Evolutionary conservation across 2,888 invertebrate genomes (phyloP), one percentile per base, ranked within the genome.

Genomic region (Lithosia quadra): DNA sequence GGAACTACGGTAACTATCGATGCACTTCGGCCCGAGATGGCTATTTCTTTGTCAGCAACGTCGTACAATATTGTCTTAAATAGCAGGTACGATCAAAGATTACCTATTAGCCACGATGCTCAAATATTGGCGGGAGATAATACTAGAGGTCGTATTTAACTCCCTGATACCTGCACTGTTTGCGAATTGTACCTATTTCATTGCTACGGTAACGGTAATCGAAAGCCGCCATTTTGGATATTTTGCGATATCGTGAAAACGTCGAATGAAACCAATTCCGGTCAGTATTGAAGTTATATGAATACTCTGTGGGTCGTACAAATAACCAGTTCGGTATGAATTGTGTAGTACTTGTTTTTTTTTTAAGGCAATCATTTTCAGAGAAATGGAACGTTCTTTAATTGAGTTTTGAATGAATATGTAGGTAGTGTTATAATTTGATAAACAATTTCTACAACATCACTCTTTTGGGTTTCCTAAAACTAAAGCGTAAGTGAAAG

Each of bases 181-280:
- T 24, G 57, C 63, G n/a, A 71, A 62, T 71, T 68, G 57, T 71
- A 65, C n/a, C n/a, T n/a, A n/a, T n/a, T n/a, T n/a, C n/a, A n/a
- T n/a, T n/a, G n/a, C n/a, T n/a, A n/a, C 39, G 24, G 60, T 66
- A 72, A 69, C 58, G 62, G 74, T 77, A 71, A 79, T 76, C 34
- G 59, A 65, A 70, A 71, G 68, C 56, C 55, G 57, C 68, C 71
- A 56, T 65, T 65, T 68, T 65, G 67, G 57, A 61, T 60, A 69
- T 65, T 76, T 56, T 43, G 69, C 69, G 56, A 62, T 56, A 61
- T 56, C 34, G 65, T 65, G 56, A 62, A 67, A 61, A 67, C 39
- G 59, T 53, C 39, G 59, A 69, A 67, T 57, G 24, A n/a, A 68
- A 73, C 68, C 61, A 63, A 72, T 72, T 69, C 64, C 62, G 22